Evolutionary conservation across 2,113 vertebrate genomes (phyloP), one percentile per base, ranked within the genome.

Genomic region (Laticauda colubrina): DNA sequence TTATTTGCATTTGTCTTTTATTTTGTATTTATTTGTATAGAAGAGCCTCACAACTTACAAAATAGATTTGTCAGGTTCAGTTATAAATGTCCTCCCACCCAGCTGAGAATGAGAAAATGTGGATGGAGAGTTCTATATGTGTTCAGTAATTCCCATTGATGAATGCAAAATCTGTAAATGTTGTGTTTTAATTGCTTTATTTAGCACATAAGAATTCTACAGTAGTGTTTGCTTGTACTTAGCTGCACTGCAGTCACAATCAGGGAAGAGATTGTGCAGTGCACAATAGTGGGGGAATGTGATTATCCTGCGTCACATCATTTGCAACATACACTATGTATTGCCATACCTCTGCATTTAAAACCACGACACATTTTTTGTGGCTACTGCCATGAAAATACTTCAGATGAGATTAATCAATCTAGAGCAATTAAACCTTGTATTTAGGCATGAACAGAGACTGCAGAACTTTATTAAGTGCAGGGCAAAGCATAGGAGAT

Each of bases 41-140:
- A 57, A 87, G 23, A 43, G 24, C 18, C 85, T 86, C 6, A 29
- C 4, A 64, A 24, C 11, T 87, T 54, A 54, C 18, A 86, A 53
- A 93, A 89, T 64, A 57, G 21, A 53, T 21, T 20, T 89, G 7
- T 23, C 55, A 39, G 34, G 12, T 39, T 45, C 24, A 86, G 90
- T 93, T 61, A 93, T 95, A 92, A 91, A 94, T 69, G 91, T 6
- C 64, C 15, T 93, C 45, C 93, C 91, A 2, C 87, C 3, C 57
- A 59, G 34, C 91, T 93, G 91, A 11, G 2, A 0, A 89, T 54
- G 24, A 93, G 39, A 4, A 11, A 24, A 34, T 4, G 61, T 2
- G 75, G 48, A 53, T 51, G 45, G 85, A 18, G 29, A n/a, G 75
- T 39, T 43, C 2, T 43, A 43, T 21, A 39, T 81, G 18, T 39